phyloP scores from a whole-genome alignment of 2,888 invertebrate species.

The Icerya purchasi region DNA sequence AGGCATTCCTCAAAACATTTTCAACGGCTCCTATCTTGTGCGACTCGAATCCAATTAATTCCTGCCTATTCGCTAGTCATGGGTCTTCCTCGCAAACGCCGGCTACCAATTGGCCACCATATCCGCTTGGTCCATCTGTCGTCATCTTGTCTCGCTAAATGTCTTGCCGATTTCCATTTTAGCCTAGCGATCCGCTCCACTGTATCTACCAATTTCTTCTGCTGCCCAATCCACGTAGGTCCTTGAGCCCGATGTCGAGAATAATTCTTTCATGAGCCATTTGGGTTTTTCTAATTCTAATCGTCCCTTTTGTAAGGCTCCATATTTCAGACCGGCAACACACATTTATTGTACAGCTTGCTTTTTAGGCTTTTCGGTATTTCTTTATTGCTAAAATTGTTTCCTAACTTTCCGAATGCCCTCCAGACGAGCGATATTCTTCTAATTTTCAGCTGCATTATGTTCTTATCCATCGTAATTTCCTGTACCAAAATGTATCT shows the following conservation, averaged over 20 bases:
- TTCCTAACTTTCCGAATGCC: background rate
- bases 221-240: too few species aligned
- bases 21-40: background rate
- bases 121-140: background rate
- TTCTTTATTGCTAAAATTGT: background rate
- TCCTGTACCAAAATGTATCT: too few species aligned
- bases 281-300: background rate
- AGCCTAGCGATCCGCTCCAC: background rate
- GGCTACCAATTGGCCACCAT: background rate
- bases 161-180: background rate
- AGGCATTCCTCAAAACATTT: background rate
- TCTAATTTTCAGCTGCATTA: too few species aligned
- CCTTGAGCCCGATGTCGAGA: background rate
- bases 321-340: background rate
- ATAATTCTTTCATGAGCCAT: background rate
- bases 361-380: background rate
- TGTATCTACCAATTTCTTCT: background rate
- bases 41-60: background rate
- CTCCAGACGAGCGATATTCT: background rate
- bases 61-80: background rate
- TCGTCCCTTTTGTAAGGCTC: background rate
- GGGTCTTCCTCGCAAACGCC: background rate
- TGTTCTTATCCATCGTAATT: too few species aligned
- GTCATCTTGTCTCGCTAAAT: background rate
- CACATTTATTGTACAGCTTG: background rate